Percentiles rank a stretch among this genome's conserved stretches.
Evolutionary conservation across 1,140 invertebrate species (phyloP).

Genomic region (Drosophila orena): DNA sequence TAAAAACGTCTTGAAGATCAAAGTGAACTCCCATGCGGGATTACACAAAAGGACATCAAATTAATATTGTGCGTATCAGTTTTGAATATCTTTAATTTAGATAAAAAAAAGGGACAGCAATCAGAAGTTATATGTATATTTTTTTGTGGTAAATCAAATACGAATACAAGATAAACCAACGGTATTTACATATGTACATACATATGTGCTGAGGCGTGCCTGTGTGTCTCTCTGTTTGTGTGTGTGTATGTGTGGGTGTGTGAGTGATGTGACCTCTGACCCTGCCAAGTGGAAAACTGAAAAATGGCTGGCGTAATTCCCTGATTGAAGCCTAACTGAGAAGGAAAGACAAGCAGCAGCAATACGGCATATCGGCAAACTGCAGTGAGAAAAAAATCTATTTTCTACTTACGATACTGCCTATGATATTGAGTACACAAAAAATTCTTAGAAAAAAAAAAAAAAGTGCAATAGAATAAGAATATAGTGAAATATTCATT

Average conservation of each 20-base stretch:
- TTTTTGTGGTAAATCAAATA: slow-evolving; percentile 20
- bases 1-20: background rate
- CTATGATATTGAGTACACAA: too few species aligned
- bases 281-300: slow-evolving; percentile 46
- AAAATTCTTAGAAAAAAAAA: too few species aligned
- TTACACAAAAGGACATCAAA: slow-evolving; percentile 18
- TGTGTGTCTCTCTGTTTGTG: slow-evolving; percentile 16
- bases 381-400: background rate
- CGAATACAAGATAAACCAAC: slow-evolving; percentile 29
- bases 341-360: slow-evolving; percentile 11
- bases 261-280: slow-evolving; percentile 39
- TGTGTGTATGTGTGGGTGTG: slow-evolving; percentile 7
- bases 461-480: too few species aligned
- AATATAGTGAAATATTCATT: too few species aligned
- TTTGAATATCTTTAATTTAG: slow-evolving; percentile 9
- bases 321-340: slow-evolving; percentile 44
- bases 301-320: slow-evolving; percentile 41
- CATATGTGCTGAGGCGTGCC: slow-evolving; percentile 20
- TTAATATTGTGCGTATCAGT: slow-evolving; percentile 24
- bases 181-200: slow-evolving; percentile 45
- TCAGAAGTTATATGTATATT: background rate
- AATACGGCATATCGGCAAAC: slow-evolving; percentile 14
- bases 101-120: slow-evolving; percentile 28
- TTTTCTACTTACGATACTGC: too few species aligned
- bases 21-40: background rate